Percentiles rank a stretch among this genome's conserved stretches.
Conservation (phyloP, 2,113 vertebrate species). For the Hippocampus mohnikei region DNA sequence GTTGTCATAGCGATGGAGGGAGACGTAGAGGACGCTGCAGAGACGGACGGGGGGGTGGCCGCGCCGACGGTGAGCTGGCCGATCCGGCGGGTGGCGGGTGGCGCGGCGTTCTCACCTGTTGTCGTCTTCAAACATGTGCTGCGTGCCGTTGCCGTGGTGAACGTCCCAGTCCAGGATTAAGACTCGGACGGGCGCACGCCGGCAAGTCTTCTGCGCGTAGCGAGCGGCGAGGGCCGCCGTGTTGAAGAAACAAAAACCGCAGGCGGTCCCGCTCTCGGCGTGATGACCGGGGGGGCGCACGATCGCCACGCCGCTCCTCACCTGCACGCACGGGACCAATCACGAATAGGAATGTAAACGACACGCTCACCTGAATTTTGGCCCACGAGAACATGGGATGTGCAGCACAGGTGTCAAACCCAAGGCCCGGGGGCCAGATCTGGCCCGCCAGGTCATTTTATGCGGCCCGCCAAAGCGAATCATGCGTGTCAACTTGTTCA, state of each 20-base stretch:
- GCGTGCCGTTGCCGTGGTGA: constrained; percentile 90
- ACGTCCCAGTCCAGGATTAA: constrained; percentile 90
- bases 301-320: constrained; percentile 78
- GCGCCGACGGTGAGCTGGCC: not conserved
- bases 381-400: not conserved
- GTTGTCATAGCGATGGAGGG: constrained; percentile 85
- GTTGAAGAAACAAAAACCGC: constrained; percentile 91
- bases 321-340: constrained; percentile 64
- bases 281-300: constrained; percentile 86
- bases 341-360: not conserved
- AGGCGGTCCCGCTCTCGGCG: constrained; percentile 76
- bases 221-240: constrained; percentile 80
- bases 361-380: not conserved
- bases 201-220: constrained; percentile 75
- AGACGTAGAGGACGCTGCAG: constrained; percentile 80
- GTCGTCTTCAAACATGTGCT: constrained; percentile 86
- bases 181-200: constrained; percentile 64
- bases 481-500: too few relatives aligned
- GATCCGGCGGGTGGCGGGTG: not conserved
- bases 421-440: too few relatives aligned
- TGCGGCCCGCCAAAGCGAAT: too few relatives aligned
- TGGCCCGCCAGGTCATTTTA: too few relatives aligned
- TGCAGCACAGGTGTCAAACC: too few relatives aligned
- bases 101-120: constrained; percentile 66
- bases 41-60: constrained; percentile 18